Evolutionary conservation across 2,888 invertebrate genomes (phyloP).

Genomic region (Petrolisthes manimaculis): DNA sequence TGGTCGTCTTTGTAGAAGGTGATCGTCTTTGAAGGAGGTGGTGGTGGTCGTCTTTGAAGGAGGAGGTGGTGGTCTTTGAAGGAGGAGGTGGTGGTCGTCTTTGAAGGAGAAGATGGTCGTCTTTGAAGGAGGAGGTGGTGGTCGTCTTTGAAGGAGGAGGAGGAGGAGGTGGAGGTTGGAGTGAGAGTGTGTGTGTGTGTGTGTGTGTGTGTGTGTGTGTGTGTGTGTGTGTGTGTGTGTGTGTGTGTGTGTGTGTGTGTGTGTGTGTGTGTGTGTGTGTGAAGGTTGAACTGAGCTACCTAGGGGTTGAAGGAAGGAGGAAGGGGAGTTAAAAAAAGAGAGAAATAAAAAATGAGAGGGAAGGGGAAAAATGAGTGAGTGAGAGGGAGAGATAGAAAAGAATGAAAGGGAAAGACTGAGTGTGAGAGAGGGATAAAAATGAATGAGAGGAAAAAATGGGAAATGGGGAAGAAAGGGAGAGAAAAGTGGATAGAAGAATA

Average conservation of each 20-base stretch:
- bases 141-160: not conserved
- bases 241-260: slow-evolving; percentile 1
- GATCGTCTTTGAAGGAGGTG: too few relatives aligned
- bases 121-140: too few relatives aligned
- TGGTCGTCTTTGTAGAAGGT: too few relatives aligned
- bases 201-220: slow-evolving; percentile 1
- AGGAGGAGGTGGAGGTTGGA: not conserved
- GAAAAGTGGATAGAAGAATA: not conserved
- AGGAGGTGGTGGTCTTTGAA: too few relatives aligned
- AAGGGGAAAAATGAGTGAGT: not conserved
- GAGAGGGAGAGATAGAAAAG: not conserved
- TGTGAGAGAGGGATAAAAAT: not conserved
- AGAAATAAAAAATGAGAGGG: too few relatives aligned
- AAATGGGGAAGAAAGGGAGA: not conserved
- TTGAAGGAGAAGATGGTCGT: not conserved
- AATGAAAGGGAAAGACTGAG: not conserved
- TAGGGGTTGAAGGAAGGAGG: too few relatives aligned
- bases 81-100: too few relatives aligned
- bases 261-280: slow-evolving; percentile 1
- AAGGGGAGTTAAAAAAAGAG: too few relatives aligned
- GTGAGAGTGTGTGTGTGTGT: not conserved
- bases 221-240: slow-evolving; percentile 1
- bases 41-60: too few relatives aligned
- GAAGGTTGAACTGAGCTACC: too few relatives aligned
- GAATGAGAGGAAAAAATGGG: not conserved